Evolutionary conservation across 2,797 vertebrate genomes (phyloP), one percentile per base, ranked within the genome.

Genomic region (Scomberomorus guttatus): DNA sequence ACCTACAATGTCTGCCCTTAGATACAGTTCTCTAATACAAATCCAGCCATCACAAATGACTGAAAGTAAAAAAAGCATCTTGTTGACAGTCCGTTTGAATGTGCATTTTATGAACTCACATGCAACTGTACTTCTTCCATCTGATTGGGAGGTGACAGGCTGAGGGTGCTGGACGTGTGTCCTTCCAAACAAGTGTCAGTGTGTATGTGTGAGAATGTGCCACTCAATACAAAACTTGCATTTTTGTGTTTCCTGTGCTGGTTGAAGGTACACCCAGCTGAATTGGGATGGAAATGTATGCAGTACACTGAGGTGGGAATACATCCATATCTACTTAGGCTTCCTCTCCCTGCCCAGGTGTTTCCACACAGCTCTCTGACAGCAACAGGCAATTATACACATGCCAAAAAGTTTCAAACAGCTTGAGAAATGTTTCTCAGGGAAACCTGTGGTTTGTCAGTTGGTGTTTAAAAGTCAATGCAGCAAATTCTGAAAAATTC

Each of bases 281-380:
- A 54, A 32, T 62, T 58, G 42, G 60, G 22, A 87, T 80, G 82
- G 79, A 91, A 89, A 93, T 90, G 34, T 72, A 81, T 89, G 80
- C 82, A 56, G 87, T 65, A 80, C 67, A 85, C 65, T 72, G 73
- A 86, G 85, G 48, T 87, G 81, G 63, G 72, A 84, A 77, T 83
- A 79, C 79, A 84, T 80, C 61, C 52, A 79, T 22, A 50, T 7
- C 20, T 17, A 70, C 29, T 57, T 51, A 72, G 55, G 32, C 57
- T 29, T 22, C 13, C 14, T 39, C 50, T 55, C 51, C 25, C 60
- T 48, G 20, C 22, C n/a, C 81, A 72, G 62, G 76, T 68, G 72
- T 54, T 80, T 61, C 34, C 44, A 66, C 72, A 66, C 66, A 60
- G 46, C 77, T 72, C 51, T 56, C 52, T 83, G 77, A 77, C 81